A percentile compares a stretch with the other conserved stretches of the same genome.
Conservation (phyloP, 2,113 vertebrate species). For the Kryptolebias marmoratus region DNA sequence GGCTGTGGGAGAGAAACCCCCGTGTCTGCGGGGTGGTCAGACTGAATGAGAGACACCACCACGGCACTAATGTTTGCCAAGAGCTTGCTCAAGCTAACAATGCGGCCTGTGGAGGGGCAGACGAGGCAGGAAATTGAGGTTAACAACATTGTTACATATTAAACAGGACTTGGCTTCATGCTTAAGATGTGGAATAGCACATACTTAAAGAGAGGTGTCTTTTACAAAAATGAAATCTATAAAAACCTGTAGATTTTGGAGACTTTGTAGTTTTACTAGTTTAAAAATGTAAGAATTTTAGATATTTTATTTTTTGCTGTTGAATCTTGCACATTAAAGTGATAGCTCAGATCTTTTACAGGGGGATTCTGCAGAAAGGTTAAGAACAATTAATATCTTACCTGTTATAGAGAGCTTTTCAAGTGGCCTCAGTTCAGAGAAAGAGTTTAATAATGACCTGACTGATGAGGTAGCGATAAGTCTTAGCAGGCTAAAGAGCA, state of each 20-base stretch:
- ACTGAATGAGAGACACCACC: constrained; percentile 63
- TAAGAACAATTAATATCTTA: no score
- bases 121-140: constrained; percentile 82
- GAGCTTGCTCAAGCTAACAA: constrained; percentile 71
- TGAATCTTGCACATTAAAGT: no score
- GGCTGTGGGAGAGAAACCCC: constrained; percentile 59
- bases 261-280: background rate
- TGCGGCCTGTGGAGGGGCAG: constrained; percentile 70
- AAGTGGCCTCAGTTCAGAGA: no score
- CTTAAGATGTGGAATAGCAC: constrained; percentile 74
- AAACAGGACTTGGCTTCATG: constrained; percentile 73
- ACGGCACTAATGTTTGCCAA: constrained; percentile 63
- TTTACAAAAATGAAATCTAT: constrained; percentile 8
- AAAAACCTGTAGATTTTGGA: background rate
- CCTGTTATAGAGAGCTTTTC: no score
- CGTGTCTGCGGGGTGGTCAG: constrained; percentile 69
- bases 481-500: no score
- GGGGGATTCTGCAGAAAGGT: no score
- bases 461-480: no score
- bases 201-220: constrained; percentile 29
- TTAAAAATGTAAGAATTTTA: background rate
- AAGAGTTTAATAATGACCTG: no score
- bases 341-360: no score
- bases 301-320: background rate
- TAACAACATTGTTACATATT: constrained; percentile 81